These are phyloP conservation scores for Lagodon rhomboides DNA, from an alignment of 2,797 vertebrate genomes.

Conservation along the genomic window DNA sequence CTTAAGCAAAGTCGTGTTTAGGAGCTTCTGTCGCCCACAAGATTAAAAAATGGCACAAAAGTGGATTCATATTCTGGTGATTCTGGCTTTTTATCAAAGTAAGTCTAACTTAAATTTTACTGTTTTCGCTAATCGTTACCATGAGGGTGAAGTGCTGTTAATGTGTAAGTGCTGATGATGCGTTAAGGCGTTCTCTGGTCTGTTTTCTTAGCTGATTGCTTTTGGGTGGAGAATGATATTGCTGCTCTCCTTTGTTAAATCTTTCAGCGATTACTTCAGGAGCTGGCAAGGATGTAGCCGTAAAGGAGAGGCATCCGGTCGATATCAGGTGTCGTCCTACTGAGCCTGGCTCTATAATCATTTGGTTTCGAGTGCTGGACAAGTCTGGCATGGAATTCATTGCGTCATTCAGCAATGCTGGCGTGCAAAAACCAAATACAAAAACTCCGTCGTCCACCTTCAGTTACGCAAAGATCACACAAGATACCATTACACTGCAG, in stretches of 20 bases:
- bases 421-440: fast-evolving
- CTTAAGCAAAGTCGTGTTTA: conserved; percentile 20
- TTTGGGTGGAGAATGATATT: background rate
- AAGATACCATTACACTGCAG: background rate
- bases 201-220: background rate
- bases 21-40: conserved; percentile 22
- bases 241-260: background rate
- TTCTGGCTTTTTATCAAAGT: conserved; percentile 74
- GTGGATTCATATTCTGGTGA: conserved; percentile 59
- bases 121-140: background rate
- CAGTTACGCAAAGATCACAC: fast-evolving
- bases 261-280: conserved; percentile 44
- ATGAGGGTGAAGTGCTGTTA: background rate
- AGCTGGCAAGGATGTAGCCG: fast-evolving
- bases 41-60: conserved; percentile 76
- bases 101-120: conserved; percentile 39
- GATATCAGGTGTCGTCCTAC: fast-evolving
- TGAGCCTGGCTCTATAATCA: fast-evolving
- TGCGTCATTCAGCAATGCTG: background rate
- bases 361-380: conserved; percentile 71
- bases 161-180: too few relatives aligned
- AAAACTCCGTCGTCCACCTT: fast-evolving
- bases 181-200: background rate
- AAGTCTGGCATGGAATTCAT: conserved; percentile 62
- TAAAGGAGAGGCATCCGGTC: fast-evolving